Evolutionary conservation across 2,113 vertebrate genomes (phyloP).

Genomic region (Manacus vitellinus): DNA sequence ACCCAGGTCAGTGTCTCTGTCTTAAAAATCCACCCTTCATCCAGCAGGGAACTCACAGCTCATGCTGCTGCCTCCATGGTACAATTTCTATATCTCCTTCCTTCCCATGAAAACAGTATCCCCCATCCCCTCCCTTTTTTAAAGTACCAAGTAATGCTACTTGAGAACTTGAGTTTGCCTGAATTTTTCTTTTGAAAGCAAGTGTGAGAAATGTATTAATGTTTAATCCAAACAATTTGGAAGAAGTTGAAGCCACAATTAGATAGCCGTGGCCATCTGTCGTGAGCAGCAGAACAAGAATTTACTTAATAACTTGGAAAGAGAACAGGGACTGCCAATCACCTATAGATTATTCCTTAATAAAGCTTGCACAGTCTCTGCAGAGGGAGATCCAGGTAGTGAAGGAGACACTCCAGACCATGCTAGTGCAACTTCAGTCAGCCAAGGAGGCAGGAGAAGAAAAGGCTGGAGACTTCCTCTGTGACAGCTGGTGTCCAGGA

Average conservation of each 20-base stretch:
- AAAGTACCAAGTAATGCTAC: slow-evolving; percentile 19
- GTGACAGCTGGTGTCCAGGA: slow-evolving; percentile 80
- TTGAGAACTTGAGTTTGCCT: slow-evolving; percentile 27
- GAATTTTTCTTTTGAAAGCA: slow-evolving; percentile 5
- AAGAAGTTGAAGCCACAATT: slow-evolving; percentile 79
- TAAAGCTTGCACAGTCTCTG: slow-evolving; percentile 78
- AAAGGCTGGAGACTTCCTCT: slow-evolving; percentile 77
- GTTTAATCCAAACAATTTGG: slow-evolving; percentile 85
- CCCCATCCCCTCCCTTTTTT: background rate
- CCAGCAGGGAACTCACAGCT: background rate
- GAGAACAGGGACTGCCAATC: slow-evolving; percentile 62
- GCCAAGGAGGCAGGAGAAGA: slow-evolving; percentile 76
- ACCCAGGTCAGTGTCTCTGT: background rate
- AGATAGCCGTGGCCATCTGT: slow-evolving; percentile 80
- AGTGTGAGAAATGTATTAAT: slow-evolving; percentile 79
- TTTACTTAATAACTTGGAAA: slow-evolving; percentile 60
- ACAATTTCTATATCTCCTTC: background rate
- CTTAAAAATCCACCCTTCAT: background rate
- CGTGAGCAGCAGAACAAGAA: slow-evolving; percentile 65
- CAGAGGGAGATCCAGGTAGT: slow-evolving; percentile 86
- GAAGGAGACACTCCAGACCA: slow-evolving; percentile 78
- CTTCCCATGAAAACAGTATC: background rate
- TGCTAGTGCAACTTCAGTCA: slow-evolving; percentile 82
- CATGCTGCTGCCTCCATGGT: background rate
- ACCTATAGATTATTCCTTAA: slow-evolving; percentile 83